Evolutionary conservation across 2,113 vertebrate species (phyloP).

Genomic region (Bambusicola thoracicus): DNA sequence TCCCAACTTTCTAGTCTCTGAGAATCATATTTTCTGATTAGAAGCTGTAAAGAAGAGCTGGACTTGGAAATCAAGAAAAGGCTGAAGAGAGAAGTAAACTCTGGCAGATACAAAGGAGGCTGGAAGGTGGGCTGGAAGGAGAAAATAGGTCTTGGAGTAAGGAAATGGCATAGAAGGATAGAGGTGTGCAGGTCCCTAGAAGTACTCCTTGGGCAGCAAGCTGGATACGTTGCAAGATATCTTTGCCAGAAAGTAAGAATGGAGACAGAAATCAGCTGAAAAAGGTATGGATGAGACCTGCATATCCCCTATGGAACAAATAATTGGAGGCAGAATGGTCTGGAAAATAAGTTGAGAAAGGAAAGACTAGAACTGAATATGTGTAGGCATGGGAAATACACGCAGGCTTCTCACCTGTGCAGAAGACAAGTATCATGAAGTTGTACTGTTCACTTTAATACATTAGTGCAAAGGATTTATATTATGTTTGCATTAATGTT

Average conservation of each 20-base stretch:
- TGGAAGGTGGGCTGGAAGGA: background rate
- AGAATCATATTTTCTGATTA: background rate
- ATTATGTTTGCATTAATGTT: background rate
- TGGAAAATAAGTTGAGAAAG: background rate
- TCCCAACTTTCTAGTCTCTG: background rate
- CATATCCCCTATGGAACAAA: background rate
- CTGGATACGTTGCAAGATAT: background rate
- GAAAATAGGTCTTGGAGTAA: background rate
- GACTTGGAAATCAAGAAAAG: background rate
- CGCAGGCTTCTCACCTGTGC: background rate
- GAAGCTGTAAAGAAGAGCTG: background rate
- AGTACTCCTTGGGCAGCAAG: background rate
- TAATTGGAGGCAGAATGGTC: background rate
- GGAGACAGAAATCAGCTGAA: rapidly evolving
- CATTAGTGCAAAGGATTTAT: background rate
- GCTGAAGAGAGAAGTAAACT: background rate
- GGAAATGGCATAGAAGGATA: background rate
- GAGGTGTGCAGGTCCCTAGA: background rate
- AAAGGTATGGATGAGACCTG: background rate
- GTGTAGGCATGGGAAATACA: rapidly evolving
- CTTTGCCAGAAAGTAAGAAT: background rate
- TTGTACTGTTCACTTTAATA: background rate
- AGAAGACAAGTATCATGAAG: background rate
- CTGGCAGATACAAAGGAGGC: background rate
- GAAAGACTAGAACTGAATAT: background rate